Evolutionary conservation across 2,888 invertebrate species (phyloP).

Genomic region (Tetranychus truncatus): DNA sequence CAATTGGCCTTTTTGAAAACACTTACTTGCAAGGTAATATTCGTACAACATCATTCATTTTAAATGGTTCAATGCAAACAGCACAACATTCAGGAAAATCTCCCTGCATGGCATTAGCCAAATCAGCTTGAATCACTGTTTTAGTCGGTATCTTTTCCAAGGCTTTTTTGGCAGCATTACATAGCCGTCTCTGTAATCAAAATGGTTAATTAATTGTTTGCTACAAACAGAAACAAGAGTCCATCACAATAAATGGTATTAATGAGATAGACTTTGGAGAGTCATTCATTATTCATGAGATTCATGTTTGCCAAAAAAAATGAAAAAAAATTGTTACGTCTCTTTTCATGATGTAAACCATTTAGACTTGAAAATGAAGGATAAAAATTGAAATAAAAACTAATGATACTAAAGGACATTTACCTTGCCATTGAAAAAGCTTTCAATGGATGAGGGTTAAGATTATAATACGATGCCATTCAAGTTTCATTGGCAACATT

Average conservation of each 20-base stretch:
- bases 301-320: not conserved
- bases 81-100: constrained; percentile 74
- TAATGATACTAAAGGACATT: not conserved
- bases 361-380: not conserved
- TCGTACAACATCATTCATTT: constrained; percentile 62
- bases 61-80: constrained; percentile 82
- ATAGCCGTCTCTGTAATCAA: constrained; percentile 55
- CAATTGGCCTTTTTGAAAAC: not conserved
- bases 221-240: not conserved
- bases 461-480: not conserved
- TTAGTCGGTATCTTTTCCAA: constrained; percentile 79
- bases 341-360: not conserved
- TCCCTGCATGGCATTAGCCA: constrained; percentile 47
- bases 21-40: constrained; percentile 76
- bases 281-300: too few relatives aligned
- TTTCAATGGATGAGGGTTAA: not conserved
- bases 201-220: not conserved
- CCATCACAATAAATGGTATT: too few relatives aligned
- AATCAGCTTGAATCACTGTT: constrained; percentile 64
- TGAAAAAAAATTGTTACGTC: not conserved
- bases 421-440: not conserved
- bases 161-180: constrained; percentile 81
- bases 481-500: too few relatives aligned
- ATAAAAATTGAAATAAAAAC: not conserved
- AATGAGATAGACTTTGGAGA: too few relatives aligned